These are phyloP conservation scores for Himantopus leucocephalus DNA, from an alignment of 2,113 vertebrate genomes.

Conservation along the genomic window DNA sequence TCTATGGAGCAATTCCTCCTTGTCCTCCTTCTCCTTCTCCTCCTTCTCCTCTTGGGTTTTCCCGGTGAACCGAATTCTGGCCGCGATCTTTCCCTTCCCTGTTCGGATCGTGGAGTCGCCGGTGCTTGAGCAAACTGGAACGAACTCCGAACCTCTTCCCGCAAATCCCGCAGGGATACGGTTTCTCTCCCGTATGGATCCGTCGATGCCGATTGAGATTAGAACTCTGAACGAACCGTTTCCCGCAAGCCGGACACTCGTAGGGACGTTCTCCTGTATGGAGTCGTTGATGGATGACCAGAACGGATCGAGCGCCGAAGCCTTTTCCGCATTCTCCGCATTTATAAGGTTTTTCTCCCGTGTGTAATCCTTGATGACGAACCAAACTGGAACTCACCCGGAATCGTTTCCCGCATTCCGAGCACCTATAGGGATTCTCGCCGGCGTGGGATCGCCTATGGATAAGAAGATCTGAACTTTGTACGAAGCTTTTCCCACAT, in stretches of 20 bases:
- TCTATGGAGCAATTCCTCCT: too few relatives aligned
- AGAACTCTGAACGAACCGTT: slow-evolving; percentile 67
- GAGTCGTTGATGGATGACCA: slow-evolving; percentile 61
- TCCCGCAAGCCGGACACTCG: slow-evolving; percentile 66
- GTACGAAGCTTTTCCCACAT: slow-evolving; percentile 12
- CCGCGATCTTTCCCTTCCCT: not conserved
- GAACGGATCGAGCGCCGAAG: slow-evolving; percentile 58
- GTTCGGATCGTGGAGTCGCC: slow-evolving; percentile 6
- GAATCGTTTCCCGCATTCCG: not conserved
- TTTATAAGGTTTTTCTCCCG: slow-evolving; percentile 56
- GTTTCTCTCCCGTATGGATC: slow-evolving; percentile 72
- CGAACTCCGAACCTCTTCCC: slow-evolving; percentile 56
- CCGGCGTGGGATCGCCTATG: slow-evolving; percentile 44
- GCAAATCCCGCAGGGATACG: slow-evolving; percentile 61
- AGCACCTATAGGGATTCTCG: not conserved
- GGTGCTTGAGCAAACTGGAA: slow-evolving; percentile 51
- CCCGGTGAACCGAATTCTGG: too few relatives aligned
- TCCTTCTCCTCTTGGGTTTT: too few relatives aligned
- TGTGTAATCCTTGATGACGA: slow-evolving; percentile 42
- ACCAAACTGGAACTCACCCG: not conserved
- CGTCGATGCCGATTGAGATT: slow-evolving; percentile 69
- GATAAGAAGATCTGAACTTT: slow-evolving; percentile 59
- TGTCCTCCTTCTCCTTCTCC: too few relatives aligned
- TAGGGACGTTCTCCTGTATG: slow-evolving; percentile 72
- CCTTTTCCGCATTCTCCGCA: not conserved